A percentile compares a stretch with the other conserved stretches of the same genome.
These are phyloP conservation scores for Cathartes aura DNA, from an alignment of 2,113 vertebrate species.

Conservation along the genomic window DNA sequence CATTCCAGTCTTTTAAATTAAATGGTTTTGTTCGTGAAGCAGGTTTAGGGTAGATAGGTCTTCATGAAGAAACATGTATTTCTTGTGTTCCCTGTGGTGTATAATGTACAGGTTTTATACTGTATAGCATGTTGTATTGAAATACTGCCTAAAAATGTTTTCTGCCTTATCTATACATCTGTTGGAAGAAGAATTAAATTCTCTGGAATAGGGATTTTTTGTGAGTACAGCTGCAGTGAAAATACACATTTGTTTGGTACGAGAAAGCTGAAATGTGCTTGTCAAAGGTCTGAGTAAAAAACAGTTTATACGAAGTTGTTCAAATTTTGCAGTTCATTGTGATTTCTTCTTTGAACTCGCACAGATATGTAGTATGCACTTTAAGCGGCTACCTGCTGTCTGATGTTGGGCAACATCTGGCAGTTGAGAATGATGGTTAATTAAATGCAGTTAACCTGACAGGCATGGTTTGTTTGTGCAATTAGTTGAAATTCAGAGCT, in stretches of 20 bases:
- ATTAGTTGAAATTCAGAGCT: constrained; percentile 24
- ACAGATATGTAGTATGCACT: neutral
- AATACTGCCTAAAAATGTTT: neutral
- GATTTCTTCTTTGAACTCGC: neutral
- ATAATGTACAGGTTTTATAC: neutral
- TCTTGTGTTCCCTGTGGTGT: neutral
- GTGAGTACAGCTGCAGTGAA: neutral
- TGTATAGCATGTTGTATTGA: neutral
- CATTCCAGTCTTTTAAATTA: neutral
- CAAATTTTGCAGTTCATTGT: neutral
- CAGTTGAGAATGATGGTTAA: constrained; percentile 1
- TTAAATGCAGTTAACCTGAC: neutral
- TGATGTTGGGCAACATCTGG: constrained; percentile 25
- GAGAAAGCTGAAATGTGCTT: neutral
- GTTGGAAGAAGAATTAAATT: neutral
- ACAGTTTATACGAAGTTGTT: neutral
- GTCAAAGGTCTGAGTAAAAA: neutral
- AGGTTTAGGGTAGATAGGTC: neutral
- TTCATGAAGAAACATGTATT: neutral
- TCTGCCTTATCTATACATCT: neutral
- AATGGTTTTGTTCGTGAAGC: neutral
- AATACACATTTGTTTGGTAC: neutral
- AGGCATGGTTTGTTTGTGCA: neutral
- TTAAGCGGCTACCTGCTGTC: neutral
- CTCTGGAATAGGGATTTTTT: neutral